These are phyloP conservation scores for Ivindomyrus marchei DNA, from an alignment of 2,113 vertebrate species.

Conservation along the genomic window DNA sequence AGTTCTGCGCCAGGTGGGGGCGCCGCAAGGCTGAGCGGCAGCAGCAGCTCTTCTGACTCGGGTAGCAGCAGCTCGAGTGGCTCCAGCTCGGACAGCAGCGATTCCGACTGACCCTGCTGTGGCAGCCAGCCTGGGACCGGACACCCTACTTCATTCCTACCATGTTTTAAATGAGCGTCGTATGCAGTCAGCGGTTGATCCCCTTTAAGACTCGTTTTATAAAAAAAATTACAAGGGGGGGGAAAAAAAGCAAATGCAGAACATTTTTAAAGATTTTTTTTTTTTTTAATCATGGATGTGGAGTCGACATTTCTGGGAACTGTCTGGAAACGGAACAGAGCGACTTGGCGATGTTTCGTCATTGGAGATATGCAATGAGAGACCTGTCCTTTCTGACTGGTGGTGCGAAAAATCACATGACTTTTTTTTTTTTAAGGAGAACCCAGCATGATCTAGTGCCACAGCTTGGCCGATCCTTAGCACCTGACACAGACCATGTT, in stretches of 20 bases:
- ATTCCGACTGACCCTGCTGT: conserved; percentile 56
- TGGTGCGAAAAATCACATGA: not conserved
- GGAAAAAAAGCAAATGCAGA: conserved; percentile 29
- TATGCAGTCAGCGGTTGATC: conserved; percentile 37
- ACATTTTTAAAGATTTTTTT: conserved; percentile 19
- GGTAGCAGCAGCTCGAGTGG: conserved; percentile 75
- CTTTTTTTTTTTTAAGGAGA: not conserved
- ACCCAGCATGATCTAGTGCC: not conserved
- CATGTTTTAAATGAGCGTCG: conserved; percentile 25
- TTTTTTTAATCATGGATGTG: conserved; percentile 20
- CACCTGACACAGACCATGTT: no score
- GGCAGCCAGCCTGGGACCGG: not conserved
- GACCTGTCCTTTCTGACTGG: conserved; percentile 3
- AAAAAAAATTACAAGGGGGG: conserved; percentile 19
- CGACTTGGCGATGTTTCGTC: not conserved
- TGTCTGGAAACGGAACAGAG: not conserved
- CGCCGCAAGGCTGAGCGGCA: conserved; percentile 58
- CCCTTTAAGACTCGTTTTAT: conserved; percentile 33
- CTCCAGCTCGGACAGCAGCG: conserved; percentile 81
- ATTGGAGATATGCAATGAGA: conserved; percentile 15
- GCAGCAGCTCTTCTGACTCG: conserved; percentile 77
- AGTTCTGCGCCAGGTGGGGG: conserved; percentile 55
- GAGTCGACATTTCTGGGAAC: not conserved
- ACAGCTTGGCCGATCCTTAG: not conserved
- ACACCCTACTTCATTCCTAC: not conserved